Base-by-base conservation (phyloP, 2,888 invertebrate species). In the Idaea biselata region DNA sequence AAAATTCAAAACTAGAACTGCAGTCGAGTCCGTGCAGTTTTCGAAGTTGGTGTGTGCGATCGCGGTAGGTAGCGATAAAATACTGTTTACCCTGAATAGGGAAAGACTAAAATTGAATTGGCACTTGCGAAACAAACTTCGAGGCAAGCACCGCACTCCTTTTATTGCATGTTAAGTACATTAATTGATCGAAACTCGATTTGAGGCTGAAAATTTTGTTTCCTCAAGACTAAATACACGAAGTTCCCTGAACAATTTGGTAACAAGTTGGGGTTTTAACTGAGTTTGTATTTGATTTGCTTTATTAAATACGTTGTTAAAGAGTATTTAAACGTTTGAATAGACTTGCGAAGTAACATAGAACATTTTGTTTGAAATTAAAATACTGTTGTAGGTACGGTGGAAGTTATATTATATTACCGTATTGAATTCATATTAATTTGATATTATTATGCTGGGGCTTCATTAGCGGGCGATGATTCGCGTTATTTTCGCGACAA, bases 131-230 rank as follows among this genome's bases (percentile, higher is more conserved):
- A 89, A 89, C 85, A 82, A 84, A 87, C 85, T 89, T 89, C 77
- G 77, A 80, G 17, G 56, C 80, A 75, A 79, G 78, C 76, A 75
- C 76, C 74, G 78, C 73, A 75, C 82, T 80, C 81, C 83, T 86
- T 87, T 88, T 89, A 88, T 87, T 86, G 88, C 86, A 86, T 87
- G 86, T 85, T 87, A 88, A 88, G 85, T 81, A 84, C 79, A 83
- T 80, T 88, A 88, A 89, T 87, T 87, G 82, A 87, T 85, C 73
- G 86, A 73, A 86, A 85, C 79, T 86, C 81, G 74, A 83, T 84
- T 86, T 81, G 70, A 74, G 73, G 73, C 78, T 71, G 73, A 79
- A 82, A 77, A 78, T 79, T 77, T 73, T 67, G 64, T 70, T 71
- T 71, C 72, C 74, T 62, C 68, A 76, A 78, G 75, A 78, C 75